A percentile compares a stretch with the other conserved stretches of the same genome.
These are phyloP conservation scores for Calliphora vicina DNA, from an alignment of 1,140 invertebrate genomes.

Conservation along the genomic window DNA sequence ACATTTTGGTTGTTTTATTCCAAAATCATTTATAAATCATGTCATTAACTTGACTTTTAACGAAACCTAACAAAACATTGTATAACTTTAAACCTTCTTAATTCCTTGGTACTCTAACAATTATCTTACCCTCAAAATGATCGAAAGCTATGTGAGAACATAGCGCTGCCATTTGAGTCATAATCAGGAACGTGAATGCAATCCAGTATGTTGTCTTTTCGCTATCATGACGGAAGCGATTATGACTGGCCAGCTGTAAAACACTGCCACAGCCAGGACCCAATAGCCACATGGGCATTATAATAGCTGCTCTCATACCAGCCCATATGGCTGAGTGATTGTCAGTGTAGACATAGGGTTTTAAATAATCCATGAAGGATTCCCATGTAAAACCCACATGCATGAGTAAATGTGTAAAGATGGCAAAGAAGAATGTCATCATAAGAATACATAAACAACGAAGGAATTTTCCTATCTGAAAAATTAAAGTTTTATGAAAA, in stretches of 20 bases:
- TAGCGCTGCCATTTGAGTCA: conserved; percentile 49
- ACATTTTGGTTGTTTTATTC: too few relatives aligned
- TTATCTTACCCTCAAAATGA: conserved; percentile 53
- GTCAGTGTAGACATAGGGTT: conserved; percentile 39
- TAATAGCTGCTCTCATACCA: conserved; percentile 43
- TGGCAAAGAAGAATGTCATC: conserved; percentile 51
- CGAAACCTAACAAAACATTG: too few relatives aligned
- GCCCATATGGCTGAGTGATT: conserved; percentile 40
- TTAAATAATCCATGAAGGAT: conserved; percentile 43
- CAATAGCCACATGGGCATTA: conserved; percentile 50
- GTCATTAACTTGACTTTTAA: too few relatives aligned
- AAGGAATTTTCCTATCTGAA: conserved; percentile 54
- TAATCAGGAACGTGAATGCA: conserved; percentile 46
- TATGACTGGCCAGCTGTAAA: conserved; percentile 54
- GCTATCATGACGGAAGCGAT: conserved; percentile 54
- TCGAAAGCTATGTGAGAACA: conserved; percentile 56
- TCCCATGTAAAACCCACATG: conserved; percentile 44
- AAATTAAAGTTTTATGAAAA: background rate
- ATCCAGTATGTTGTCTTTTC: conserved; percentile 53
- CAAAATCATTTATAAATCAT: too few relatives aligned
- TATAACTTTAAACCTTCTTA: too few relatives aligned
- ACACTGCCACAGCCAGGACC: conserved; percentile 59
- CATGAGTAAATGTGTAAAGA: conserved; percentile 47
- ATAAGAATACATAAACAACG: conserved; percentile 53
- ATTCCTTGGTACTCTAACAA: too few relatives aligned